These are phyloP conservation scores for Rousettus madagascariensis DNA, from an alignment of 2,797 vertebrate species.

Conservation along the genomic window DNA sequence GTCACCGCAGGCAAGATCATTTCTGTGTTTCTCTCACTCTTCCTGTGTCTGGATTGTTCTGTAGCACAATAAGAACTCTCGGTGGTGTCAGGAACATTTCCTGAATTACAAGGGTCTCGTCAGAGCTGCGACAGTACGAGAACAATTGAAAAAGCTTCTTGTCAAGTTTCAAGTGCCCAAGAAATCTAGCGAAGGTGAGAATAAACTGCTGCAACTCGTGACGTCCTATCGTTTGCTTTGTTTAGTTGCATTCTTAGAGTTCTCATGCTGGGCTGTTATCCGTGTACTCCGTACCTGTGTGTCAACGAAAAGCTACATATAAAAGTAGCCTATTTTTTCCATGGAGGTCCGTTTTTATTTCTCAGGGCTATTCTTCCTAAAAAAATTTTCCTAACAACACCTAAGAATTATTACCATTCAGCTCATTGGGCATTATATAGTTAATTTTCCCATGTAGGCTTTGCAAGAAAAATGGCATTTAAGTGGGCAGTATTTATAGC, in stretches of 20 bases:
- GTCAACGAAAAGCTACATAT: not conserved
- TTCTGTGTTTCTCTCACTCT: not conserved
- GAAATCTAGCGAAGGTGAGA: conserved; percentile 95
- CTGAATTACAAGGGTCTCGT: conserved; percentile 98
- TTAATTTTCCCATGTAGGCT: not conserved
- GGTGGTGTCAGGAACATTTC: conserved; percentile 99
- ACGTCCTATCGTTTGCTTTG: not conserved
- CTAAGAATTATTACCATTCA: not conserved
- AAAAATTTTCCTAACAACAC: not conserved
- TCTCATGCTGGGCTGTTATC: rapidly evolving
- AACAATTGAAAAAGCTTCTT: conserved; percentile 96
- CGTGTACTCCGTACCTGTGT: rapidly evolving
- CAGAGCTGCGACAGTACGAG: conserved; percentile 93
- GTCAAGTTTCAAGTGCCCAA: conserved; percentile 97
- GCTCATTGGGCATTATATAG: not conserved
- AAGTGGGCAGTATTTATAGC: not conserved
- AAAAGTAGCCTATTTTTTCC: not conserved
- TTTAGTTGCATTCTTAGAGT: rapidly evolving
- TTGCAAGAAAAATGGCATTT: conserved; percentile 10
- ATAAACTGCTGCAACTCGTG: rapidly evolving
- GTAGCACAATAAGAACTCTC: conserved; percentile 97
- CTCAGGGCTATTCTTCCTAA: not conserved
- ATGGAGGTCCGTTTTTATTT: not conserved
- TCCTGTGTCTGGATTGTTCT: conserved; percentile 19
- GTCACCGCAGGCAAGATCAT: rapidly evolving